Evolutionary conservation across 2,888 invertebrate genomes (phyloP).

Genomic region (Andrena chrysosceles): DNA sequence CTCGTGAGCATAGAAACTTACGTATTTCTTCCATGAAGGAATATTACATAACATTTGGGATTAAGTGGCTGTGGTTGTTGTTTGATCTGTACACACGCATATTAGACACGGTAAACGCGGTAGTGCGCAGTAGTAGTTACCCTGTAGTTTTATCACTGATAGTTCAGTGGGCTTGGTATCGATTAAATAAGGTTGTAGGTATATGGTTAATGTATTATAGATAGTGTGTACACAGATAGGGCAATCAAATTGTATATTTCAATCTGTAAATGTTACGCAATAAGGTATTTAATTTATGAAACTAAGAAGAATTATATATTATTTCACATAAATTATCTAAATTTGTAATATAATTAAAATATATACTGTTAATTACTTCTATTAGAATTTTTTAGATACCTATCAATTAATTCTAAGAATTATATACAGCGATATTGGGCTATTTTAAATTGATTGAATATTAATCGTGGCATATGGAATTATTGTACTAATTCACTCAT

Average conservation of each 20-base stretch:
- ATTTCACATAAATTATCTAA: too few species aligned
- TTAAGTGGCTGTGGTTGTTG: conserved; percentile 4
- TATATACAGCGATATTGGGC: too few species aligned
- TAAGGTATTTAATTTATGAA: neutral
- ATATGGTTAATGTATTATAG: neutral
- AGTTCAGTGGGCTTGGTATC: neutral
- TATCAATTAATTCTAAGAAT: too few species aligned
- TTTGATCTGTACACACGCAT: neutral
- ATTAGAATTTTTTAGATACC: too few species aligned
- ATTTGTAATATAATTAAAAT: too few species aligned
- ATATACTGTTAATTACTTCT: too few species aligned
- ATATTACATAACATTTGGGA: conserved; percentile 15
- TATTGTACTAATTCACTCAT: too few species aligned
- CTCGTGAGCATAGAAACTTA: neutral
- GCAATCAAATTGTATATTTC: neutral
- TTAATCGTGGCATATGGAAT: too few species aligned
- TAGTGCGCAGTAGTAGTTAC: neutral
- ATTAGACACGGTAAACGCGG: neutral
- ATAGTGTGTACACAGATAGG: neutral
- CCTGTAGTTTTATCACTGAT: neutral
- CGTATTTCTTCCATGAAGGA: neutral
- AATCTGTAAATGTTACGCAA: neutral
- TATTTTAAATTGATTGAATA: too few species aligned
- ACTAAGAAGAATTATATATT: neutral
- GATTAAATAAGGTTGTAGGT: neutral